Evolutionary conservation across 64 coral and sea anemone species (phyloP), one percentile per base, ranked within the genome.

Genomic region (Dendronephthya gigantea): DNA sequence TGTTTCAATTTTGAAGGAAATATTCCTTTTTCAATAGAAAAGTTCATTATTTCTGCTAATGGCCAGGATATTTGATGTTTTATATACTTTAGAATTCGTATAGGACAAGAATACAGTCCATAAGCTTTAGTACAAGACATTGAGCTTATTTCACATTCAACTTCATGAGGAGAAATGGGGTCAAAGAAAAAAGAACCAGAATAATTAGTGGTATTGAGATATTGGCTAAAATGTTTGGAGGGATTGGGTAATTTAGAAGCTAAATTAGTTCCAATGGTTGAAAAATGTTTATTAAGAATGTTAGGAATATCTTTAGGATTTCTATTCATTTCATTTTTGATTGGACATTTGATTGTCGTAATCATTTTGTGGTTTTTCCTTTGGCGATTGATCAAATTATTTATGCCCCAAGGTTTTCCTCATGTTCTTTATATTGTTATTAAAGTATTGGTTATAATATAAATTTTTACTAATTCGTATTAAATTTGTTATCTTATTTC

Each of bases 371-470:
- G 19, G 3, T 38, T 28, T 39, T 84, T 89, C 27, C 23, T n/a
- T 9, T 83, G 83, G 10, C 35, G n/a, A 19, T 59, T 19, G n/a
- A 90, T 45, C 36, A 90, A 9, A 49, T 32, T 35, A 43, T 86
- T 90, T 49, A 90, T 90, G 25, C 83, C 89, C 23, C 89, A 59
- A 90, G 13, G 89, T 85, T 50, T 86, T 90, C 70, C 86, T 85
- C 66, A 90, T 90, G 25, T 90, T 81, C 23, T 17, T 33, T 14
- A 81, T 36, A 81, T 85, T 90, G 1, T 70, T 39, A 38, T 90
- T 56, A 22, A 85, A 85, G 76, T 56, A 90, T 28, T 65, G 33
- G n/a, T 74, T 66, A 90, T 69, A 85, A 85, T 66, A 85, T 50
- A 16, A 11, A 32, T 90, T 85, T 85, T 90, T 90, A 81, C 89